Conservation (phyloP, 1,140 invertebrate genomes). For the Diorhabda carinulata region DNA sequence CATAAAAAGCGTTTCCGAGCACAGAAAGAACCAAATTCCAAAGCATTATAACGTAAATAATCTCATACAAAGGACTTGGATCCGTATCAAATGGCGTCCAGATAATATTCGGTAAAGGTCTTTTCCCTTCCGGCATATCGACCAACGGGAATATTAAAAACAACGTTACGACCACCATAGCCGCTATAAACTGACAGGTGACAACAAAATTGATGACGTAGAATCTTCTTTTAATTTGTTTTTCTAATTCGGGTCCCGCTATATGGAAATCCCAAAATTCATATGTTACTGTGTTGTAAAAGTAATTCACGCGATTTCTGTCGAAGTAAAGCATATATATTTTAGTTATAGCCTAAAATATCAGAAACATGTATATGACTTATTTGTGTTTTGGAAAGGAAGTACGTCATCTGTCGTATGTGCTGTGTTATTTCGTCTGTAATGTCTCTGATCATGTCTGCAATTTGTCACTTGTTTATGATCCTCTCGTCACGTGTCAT, state of each 20-base stretch:
- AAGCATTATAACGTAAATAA: constrained; percentile 8
- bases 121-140: constrained; percentile 14
- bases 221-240: background rate
- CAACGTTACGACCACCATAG: background rate
- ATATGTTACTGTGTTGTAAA: constrained; percentile 7
- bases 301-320: constrained; percentile 10
- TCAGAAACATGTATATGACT: background rate
- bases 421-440: no score
- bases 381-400: background rate
- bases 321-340: constrained; percentile 3
- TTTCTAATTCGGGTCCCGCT: constrained; percentile 5
- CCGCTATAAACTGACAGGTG: background rate
- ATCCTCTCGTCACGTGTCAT: no score
- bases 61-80: constrained; percentile 12
- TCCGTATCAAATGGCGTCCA: constrained; percentile 16
- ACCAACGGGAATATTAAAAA: constrained; percentile 11
- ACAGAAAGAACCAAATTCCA: constrained; percentile 13
- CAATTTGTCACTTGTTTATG: no score
- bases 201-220: constrained; percentile 9
- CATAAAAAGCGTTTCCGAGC: constrained; percentile 16
- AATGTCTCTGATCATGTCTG: no score
- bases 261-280: constrained; percentile 19
- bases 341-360: constrained; percentile 7
- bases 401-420: background rate
- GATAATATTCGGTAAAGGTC: constrained; percentile 13